Conservation (phyloP, 2,888 invertebrate genomes). For the Mimas tiliae region DNA sequence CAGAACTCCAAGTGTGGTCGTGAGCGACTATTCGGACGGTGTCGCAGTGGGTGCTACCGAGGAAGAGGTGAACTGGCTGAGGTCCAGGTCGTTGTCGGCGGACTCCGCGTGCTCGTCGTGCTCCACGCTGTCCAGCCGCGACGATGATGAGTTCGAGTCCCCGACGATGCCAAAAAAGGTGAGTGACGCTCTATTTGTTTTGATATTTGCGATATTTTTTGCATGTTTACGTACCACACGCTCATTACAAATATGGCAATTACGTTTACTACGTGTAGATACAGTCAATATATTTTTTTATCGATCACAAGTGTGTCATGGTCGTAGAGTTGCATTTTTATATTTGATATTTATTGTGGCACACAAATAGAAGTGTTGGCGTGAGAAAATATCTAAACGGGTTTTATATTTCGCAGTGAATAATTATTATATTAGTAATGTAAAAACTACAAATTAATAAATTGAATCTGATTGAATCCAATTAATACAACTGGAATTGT, state of each 20-base stretch:
- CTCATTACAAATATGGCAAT: conserved; percentile 19
- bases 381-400: conserved; percentile 25
- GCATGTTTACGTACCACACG: conserved; percentile 19
- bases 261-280: conserved; percentile 20
- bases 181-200: conserved; percentile 42
- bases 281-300: conserved; percentile 26
- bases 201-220: conserved; percentile 11
- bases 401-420: conserved; percentile 19
- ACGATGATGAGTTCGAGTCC: conserved; percentile 85
- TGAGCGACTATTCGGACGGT: conserved; percentile 93
- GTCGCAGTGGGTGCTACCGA: conserved; percentile 75
- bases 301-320: conserved; percentile 27
- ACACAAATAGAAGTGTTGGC: conserved; percentile 25
- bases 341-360: conserved; percentile 26
- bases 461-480: background rate
- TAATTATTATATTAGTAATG: background rate
- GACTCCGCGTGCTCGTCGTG: conserved; percentile 91
- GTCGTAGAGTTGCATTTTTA: conserved; percentile 28
- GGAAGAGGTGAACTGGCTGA: conserved; percentile 76
- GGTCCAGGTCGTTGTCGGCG: conserved; percentile 83
- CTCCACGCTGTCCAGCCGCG: conserved; percentile 90
- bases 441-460: background rate
- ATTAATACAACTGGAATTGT: background rate
- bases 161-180: conserved; percentile 81
- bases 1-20: conserved; percentile 93